Conservation (phyloP, 2,888 invertebrate species). For the Eristalis intricaria region DNA sequence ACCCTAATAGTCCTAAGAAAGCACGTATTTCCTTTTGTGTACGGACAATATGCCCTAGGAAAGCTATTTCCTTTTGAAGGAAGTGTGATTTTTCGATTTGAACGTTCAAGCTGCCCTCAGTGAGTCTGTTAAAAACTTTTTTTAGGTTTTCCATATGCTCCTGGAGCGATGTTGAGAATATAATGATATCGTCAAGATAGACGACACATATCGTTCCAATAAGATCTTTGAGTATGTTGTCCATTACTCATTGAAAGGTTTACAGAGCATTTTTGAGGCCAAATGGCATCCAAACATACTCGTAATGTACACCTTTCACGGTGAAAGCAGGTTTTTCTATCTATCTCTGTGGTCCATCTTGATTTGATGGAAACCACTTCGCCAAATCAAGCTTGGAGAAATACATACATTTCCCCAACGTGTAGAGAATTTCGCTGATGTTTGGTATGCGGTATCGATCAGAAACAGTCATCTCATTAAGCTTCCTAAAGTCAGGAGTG, state of each 20-base stretch:
- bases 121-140: slow-evolving; percentile 74
- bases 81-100: slow-evolving; percentile 75
- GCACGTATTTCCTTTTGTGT: slow-evolving; percentile 74
- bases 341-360: too few species aligned
- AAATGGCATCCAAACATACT: too few species aligned
- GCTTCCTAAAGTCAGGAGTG: too few species aligned
- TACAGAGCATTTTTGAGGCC: too few species aligned
- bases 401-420: too few species aligned
- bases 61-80: slow-evolving; percentile 73
- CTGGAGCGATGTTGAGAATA: slow-evolving; percentile 39
- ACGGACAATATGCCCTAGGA: slow-evolving; percentile 76
- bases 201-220: slow-evolving; percentile 68
- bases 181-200: slow-evolving; percentile 51
- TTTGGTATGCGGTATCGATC: too few species aligned
- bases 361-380: too few species aligned
- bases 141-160: slow-evolving; percentile 32
- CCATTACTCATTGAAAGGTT: slow-evolving; percentile 10
- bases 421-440: too few species aligned
- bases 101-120: slow-evolving; percentile 67
- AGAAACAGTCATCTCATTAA: too few species aligned
- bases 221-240: slow-evolving; percentile 73
- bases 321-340: too few species aligned
- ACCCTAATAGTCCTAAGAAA: slow-evolving; percentile 73
- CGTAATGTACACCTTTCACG: too few species aligned
- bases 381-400: too few species aligned